phyloP scores from a whole-genome alignment of 2,888 invertebrate genomes.

The Ophonus ardosiacus region DNA sequence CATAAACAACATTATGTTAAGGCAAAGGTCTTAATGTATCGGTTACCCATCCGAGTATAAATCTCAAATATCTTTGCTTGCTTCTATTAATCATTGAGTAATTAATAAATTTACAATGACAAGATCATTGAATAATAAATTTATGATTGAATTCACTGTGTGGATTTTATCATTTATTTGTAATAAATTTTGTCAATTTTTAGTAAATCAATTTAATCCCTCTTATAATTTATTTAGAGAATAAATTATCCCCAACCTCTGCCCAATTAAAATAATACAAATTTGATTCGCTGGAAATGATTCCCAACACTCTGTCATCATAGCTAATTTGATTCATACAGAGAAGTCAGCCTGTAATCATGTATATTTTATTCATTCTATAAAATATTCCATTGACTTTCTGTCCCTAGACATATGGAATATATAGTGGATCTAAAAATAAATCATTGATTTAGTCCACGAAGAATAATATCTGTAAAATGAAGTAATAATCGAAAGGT shows the following conservation, averaged over 20 bases:
- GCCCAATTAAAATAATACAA: background rate
- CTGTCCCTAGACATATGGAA: slow-evolving; percentile 17
- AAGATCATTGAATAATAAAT: background rate
- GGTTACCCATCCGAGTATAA: too few species aligned
- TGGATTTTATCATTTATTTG: background rate
- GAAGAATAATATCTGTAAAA: background rate
- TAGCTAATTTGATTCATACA: background rate
- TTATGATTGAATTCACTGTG: background rate
- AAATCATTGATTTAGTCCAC: background rate
- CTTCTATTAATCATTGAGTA: too few species aligned
- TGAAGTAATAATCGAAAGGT: background rate
- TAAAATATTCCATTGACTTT: slow-evolving; percentile 52
- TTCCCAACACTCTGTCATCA: background rate
- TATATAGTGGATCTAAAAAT: slow-evolving; percentile 19
- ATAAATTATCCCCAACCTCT: background rate
- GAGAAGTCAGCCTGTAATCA: slow-evolving; percentile 22
- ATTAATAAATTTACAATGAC: background rate
- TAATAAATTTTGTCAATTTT: background rate
- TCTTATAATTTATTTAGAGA: background rate
- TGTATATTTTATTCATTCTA: slow-evolving; percentile 36
- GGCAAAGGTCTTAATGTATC: too few species aligned
- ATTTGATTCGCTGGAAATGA: background rate
- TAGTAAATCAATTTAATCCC: background rate
- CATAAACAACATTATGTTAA: too few species aligned
- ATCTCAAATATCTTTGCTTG: too few species aligned